A percentile compares a stretch with the other conserved stretches of the same genome.
Evolutionary conservation across 2,888 invertebrate species (phyloP).

Genomic region (Drosophila incognita): DNA sequence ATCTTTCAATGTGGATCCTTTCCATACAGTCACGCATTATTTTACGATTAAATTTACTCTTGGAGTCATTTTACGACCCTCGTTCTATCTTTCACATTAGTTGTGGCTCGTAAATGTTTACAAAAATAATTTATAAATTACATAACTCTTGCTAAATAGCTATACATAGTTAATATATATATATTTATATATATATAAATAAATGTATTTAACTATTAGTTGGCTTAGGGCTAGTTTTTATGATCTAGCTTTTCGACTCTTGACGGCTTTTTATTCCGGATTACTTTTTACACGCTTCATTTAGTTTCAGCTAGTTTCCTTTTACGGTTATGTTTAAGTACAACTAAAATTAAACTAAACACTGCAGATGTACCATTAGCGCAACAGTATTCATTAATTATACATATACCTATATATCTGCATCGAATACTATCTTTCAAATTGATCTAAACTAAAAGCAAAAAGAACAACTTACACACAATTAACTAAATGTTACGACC

Average conservation of each 20-base stretch:
- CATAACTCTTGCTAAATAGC: conserved; percentile 67
- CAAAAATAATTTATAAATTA: conserved; percentile 79
- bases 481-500: conserved; percentile 44
- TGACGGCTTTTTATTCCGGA: conserved; percentile 12
- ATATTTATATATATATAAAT: conserved; percentile 29
- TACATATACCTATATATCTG: conserved; percentile 10
- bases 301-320: conserved; percentile 24
- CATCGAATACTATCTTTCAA: conserved; percentile 25
- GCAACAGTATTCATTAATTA: conserved; percentile 29
- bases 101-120: conserved; percentile 72
- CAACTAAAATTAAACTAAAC: conserved; percentile 71
- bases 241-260: conserved; percentile 20
- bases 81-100: conserved; percentile 33
- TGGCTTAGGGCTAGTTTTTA: conserved; percentile 32
- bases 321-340: conserved; percentile 35
- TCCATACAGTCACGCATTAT: conserved; percentile 40
- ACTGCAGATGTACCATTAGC: conserved; percentile 46
- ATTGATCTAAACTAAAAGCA: conserved; percentile 65
- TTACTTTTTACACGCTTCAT: conserved; percentile 45
- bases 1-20: conserved; percentile 6
- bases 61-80: conserved; percentile 19
- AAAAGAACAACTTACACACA: conserved; percentile 31
- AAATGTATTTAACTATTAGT: conserved; percentile 29
- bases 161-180: conserved; percentile 34
- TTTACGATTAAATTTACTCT: conserved; percentile 33